Conservation (phyloP, 2,888 invertebrate genomes). For the Eupithecia insigniata region DNA sequence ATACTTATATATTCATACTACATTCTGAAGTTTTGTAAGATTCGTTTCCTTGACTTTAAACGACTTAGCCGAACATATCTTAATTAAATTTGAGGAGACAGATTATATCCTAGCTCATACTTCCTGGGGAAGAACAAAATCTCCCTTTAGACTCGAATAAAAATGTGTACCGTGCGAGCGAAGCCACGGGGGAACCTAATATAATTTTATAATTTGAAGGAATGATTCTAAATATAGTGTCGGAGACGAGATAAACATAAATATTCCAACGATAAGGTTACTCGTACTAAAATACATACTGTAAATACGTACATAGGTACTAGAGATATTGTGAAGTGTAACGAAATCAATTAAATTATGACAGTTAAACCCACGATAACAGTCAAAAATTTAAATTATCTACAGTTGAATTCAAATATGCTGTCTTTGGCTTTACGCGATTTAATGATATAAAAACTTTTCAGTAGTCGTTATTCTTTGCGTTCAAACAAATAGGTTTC, state of each 20-base stretch:
- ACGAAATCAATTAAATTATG: conserved; percentile 52
- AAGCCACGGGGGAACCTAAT: neutral
- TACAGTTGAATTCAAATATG: neutral
- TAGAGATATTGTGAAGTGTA: neutral
- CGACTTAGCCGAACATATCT: neutral
- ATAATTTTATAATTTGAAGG: neutral
- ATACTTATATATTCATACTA: neutral
- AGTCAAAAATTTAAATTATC: neutral
- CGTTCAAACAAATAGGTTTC: neutral
- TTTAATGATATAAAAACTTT: neutral
- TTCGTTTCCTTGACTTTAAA: neutral
- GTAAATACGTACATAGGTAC: too few relatives aligned
- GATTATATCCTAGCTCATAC: neutral
- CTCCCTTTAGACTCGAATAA: neutral
- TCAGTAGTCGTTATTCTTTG: neutral
- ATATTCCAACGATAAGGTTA: conserved; percentile 9
- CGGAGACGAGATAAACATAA: neutral
- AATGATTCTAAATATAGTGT: neutral
- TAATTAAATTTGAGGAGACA: neutral
- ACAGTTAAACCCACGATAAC: conserved; percentile 42
- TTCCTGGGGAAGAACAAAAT: neutral
- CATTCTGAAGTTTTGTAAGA: neutral
- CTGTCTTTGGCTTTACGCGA: neutral
- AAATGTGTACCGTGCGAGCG: neutral
- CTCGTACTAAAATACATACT: conserved; percentile 43